These are phyloP conservation scores for Euzetes globulus DNA, from an alignment of 2,888 invertebrate species.

Conservation along the genomic window DNA sequence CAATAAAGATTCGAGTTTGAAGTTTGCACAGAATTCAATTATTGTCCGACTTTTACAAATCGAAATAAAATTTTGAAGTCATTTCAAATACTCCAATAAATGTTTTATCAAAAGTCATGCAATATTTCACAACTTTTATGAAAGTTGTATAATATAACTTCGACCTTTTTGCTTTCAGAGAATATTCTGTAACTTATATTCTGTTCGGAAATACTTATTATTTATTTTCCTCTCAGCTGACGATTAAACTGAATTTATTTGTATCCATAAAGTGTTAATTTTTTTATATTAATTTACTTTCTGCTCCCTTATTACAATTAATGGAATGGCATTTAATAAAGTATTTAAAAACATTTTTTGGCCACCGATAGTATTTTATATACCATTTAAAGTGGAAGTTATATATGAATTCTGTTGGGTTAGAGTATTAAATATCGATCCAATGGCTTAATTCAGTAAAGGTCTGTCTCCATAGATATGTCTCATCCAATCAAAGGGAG, in stretches of 20 bases:
- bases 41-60: too few relatives aligned
- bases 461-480: slow-evolving; percentile 25
- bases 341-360: neutral
- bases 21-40: too few relatives aligned
- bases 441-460: neutral
- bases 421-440: slow-evolving; percentile 27
- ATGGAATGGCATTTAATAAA: neutral
- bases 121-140: too few relatives aligned
- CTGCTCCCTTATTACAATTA: neutral
- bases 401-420: neutral
- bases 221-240: too few relatives aligned
- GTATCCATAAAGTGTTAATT: neutral
- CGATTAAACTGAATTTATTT: neutral
- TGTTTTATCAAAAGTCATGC: too few relatives aligned
- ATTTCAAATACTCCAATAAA: too few relatives aligned
- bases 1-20: too few relatives aligned
- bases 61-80: too few relatives aligned
- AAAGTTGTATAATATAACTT: too few relatives aligned
- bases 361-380: neutral
- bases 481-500: slow-evolving; percentile 22
- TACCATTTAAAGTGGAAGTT: neutral
- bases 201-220: too few relatives aligned
- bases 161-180: too few relatives aligned
- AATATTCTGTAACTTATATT: too few relatives aligned
- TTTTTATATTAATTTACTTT: neutral